Evolutionary conservation across 2,888 invertebrate species (phyloP), one percentile per base, ranked within the genome.

Genomic region (Argyresthia goedartella): DNA sequence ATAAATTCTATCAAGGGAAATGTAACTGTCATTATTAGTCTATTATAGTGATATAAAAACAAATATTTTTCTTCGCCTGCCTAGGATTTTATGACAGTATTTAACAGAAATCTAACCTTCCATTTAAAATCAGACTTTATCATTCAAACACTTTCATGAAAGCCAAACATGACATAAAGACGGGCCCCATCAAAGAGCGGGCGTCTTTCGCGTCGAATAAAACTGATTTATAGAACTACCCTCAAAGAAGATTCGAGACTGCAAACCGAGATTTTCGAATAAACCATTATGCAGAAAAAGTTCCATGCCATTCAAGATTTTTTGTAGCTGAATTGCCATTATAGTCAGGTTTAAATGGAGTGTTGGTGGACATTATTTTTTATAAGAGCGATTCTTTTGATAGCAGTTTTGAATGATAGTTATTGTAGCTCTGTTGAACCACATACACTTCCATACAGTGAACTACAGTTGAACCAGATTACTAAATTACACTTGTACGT

Each of bases 251-350:
- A 79, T 71, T 77, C 73, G 68, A 6, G 71, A 81, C 80, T 81
- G 79, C 79, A 81, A 84, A 82, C 73, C 79, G 77, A 76, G 71
- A 76, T 82, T 82, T 81, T 81, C 81, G 82, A 85, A 84, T 81
- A 82, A 84, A 84, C 78, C 81, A 81, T 49, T 48, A 81, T 81
- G 81, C 71, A 80, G 79, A 81, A 82, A 82, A 85, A 84, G 82
- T 84, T 82, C 81, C 81, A 79, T 73, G 64, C 81, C 81, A 81
- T 84, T 84, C 80, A 73, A 79, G 75, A 60, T 66, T 15, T 39
- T 15, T 16, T 25, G n/a, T 46, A 25, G 46, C 46, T 16, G 33
- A 4, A 33, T 25, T n/a, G n/a, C 46, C 25, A 16, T 46, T 46
- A n/a, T 46, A n/a, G 46, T 46, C 16, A 16, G 66, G 67, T 62